Evolutionary conservation across 2,797 vertebrate species (phyloP).

Genomic region (Emydoidea blandingii): DNA sequence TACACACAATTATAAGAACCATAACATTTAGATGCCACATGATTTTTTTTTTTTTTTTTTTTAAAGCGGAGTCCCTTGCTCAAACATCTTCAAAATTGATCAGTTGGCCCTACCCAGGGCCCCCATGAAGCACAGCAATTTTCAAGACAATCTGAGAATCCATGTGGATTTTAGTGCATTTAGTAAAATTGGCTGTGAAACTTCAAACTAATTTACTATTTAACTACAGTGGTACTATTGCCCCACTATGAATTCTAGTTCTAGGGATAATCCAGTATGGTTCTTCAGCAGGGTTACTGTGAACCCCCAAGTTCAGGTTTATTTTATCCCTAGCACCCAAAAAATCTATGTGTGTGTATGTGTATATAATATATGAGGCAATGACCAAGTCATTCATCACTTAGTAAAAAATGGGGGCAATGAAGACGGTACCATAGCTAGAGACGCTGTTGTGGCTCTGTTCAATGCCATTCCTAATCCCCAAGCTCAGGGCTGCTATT

Average conservation of each 20-base stretch:
- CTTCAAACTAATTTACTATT: not conserved
- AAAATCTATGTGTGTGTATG: not conserved
- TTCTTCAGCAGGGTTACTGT: not conserved
- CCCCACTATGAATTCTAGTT: not conserved
- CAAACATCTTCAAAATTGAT: not conserved
- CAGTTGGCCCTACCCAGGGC: not conserved
- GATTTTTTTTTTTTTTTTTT: not conserved
- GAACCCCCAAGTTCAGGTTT: not conserved
- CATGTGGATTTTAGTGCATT: not conserved
- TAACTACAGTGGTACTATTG: not conserved
- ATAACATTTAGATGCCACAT: rapidly evolving
- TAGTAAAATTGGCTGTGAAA: not conserved
- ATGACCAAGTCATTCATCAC: not conserved
- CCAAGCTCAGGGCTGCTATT: rapidly evolving
- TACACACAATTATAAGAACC: not conserved
- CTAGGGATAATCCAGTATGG: not conserved
- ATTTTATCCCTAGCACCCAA: not conserved
- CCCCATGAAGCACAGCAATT: not conserved
- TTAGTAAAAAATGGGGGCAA: not conserved
- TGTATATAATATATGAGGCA: not conserved
- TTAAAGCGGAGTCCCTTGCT: not conserved
- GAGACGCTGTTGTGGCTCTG: not conserved
- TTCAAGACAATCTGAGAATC: rapidly evolving
- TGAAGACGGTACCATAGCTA: not conserved
- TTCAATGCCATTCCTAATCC: not conserved